phyloP scores from a whole-genome alignment of 2,113 vertebrate species.

The Balaeniceps rex region DNA sequence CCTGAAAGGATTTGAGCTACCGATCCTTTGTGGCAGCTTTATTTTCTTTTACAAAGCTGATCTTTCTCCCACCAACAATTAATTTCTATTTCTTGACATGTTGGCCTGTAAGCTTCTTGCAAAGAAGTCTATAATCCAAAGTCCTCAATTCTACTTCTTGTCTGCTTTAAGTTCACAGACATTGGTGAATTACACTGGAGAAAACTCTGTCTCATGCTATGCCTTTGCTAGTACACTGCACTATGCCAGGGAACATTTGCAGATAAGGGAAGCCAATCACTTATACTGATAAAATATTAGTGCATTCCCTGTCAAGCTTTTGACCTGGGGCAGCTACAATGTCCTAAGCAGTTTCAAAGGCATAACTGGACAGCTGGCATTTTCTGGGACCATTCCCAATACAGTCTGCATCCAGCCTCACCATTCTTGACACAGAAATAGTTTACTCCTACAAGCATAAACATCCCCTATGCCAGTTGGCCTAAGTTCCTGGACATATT shows the following conservation, averaged over 20 bases:
- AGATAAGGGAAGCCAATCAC: neutral
- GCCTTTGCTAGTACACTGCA: neutral
- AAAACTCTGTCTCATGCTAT: neutral
- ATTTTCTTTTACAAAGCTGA: neutral
- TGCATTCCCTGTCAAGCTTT: neutral
- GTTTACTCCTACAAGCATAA: neutral
- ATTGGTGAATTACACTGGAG: neutral
- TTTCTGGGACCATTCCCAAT: slow-evolving; percentile 31
- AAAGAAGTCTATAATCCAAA: neutral
- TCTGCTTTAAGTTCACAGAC: neutral
- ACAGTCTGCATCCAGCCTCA: neutral
- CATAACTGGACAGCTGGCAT: slow-evolving; percentile 17
- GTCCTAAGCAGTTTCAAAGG: neutral
- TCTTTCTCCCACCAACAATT: neutral
- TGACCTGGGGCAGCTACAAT: neutral
- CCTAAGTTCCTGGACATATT: neutral
- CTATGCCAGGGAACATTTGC: neutral
- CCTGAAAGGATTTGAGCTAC: neutral
- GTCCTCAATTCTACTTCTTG: neutral
- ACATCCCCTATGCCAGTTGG: neutral
- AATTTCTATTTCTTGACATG: neutral
- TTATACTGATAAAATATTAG: neutral
- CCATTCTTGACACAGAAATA: neutral
- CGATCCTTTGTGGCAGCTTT: neutral
- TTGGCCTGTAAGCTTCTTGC: neutral